A percentile compares a stretch with the other conserved stretches of the same genome.
Evolutionary conservation across 53 echinoderm and acorn worm species (phyloP).

Genomic region (Holothuria leucospilota): DNA sequence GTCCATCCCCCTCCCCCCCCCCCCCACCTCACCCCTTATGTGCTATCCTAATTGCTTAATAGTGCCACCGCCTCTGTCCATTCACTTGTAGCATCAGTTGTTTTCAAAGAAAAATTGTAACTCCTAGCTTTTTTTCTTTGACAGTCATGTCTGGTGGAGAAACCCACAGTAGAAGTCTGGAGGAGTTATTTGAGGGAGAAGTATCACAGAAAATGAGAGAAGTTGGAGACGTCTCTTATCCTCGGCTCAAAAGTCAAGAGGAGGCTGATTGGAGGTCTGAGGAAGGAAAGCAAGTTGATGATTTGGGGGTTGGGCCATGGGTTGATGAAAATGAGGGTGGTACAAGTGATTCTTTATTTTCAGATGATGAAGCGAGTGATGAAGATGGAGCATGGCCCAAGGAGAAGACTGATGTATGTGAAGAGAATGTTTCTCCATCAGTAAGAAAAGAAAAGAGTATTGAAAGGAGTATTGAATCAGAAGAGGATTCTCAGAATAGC

Average conservation of each 20-base stretch:
- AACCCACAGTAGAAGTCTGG: slow-evolving; percentile 6
- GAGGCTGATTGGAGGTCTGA: too few relatives aligned
- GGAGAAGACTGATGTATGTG: not conserved
- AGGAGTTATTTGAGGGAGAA: not conserved
- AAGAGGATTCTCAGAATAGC: not conserved
- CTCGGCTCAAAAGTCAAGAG: too few relatives aligned
- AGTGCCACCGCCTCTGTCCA: too few relatives aligned
- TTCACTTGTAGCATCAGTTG: too few relatives aligned
- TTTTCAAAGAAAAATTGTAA: too few relatives aligned
- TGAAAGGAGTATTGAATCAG: not conserved
- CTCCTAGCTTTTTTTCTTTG: not conserved
- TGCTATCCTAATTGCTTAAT: too few relatives aligned
- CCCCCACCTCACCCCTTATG: too few relatives aligned
- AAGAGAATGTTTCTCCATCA: too few relatives aligned
- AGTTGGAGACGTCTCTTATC: not conserved
- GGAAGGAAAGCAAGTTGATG: not conserved
- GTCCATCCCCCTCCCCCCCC: too few relatives aligned
- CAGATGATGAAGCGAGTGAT: not conserved
- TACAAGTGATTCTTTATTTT: slow-evolving; percentile 40
- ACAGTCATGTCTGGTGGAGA: slow-evolving; percentile 5
- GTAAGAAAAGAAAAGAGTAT: too few relatives aligned
- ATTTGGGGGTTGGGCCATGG: not conserved
- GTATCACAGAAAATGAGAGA: not conserved
- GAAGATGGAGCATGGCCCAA: not conserved
- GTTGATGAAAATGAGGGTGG: not conserved